Evolutionary conservation across 2,888 invertebrate genomes (phyloP), one percentile per base, ranked within the genome.

Genomic region (Tuberolachnus salignus): DNA sequence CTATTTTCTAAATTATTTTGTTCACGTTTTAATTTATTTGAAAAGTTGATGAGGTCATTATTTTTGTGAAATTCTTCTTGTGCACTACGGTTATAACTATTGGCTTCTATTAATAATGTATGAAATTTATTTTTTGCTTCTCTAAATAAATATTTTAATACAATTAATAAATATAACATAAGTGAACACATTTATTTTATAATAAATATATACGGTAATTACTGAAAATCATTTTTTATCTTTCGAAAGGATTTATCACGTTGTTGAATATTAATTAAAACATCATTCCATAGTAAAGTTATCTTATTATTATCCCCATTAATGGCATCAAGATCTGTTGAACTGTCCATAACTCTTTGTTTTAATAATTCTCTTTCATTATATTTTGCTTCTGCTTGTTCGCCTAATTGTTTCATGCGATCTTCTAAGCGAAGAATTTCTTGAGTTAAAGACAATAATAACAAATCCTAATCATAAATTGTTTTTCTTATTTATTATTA

Each of bases 231-330:
- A 51, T 88, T 86, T 61, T 88, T 87, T 0, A 91, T 87, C 70
- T 90, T 88, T 81, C 89, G 88, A 80, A 89, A 88, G 1, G 90
- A 88, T 83, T 89, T 89, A 84, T 93, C 92, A 26, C 92, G 86
- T 80, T 91, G 89, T 26, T 89, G 87, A 81, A 93, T 91, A 80
- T 90, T 90, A 14, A 90, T 87, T 3, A 94, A 88, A 57, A 93
- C 91, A 16, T 91, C 89, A 84, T 91, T 91, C 93, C 93, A 94
- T 9, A 92, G 88, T 83, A 90, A 89, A 81, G 91, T 88, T 21
- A 93, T 86, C 6, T 90, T 89, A 55, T 89, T 89, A 81, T 92
- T 90, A 83, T 93, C 93, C 67, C 89, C 86, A 83, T 91, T 90
- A 69, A 93, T 84, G 26, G 90, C 90, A 84, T 92, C 91, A 26